phyloP scores from a whole-genome alignment of 2,113 vertebrate genomes.

The Alligator sinensis region DNA sequence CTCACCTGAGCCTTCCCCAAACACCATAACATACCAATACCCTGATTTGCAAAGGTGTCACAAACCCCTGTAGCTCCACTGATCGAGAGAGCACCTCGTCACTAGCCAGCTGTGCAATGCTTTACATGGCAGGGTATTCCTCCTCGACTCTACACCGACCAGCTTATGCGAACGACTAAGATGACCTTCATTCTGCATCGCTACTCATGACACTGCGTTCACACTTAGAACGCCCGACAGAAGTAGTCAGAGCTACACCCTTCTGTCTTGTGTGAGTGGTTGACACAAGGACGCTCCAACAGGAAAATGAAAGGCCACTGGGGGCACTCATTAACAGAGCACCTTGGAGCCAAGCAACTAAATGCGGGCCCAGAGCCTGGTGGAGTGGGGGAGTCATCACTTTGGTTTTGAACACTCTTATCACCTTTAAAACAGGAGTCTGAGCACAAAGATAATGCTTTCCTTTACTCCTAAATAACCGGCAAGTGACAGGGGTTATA shows the following conservation, averaged over 20 bases:
- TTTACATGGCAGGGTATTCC: not conserved
- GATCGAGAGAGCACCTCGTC: rapidly evolving
- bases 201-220: not conserved
- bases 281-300: not conserved
- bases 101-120: not conserved
- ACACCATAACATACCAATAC: rapidly evolving
- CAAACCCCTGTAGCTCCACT: rapidly evolving
- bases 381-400: not conserved
- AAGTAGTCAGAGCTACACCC: not conserved
- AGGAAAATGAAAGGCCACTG: not conserved
- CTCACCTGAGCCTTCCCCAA: rapidly evolving
- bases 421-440: not conserved
- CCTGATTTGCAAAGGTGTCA: rapidly evolving
- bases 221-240: not conserved
- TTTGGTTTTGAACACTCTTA: not conserved
- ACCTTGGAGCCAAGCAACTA: not conserved
- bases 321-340: not conserved
- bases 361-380: not conserved
- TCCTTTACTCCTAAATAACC: not conserved
- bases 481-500: not conserved
- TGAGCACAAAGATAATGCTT: rapidly evolving
- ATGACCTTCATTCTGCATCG: not conserved
- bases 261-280: not conserved
- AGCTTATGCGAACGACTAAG: not conserved
- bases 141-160: not conserved